Conservation (phyloP, 2,888 invertebrate species). For the Thymelicus sylvestris region DNA sequence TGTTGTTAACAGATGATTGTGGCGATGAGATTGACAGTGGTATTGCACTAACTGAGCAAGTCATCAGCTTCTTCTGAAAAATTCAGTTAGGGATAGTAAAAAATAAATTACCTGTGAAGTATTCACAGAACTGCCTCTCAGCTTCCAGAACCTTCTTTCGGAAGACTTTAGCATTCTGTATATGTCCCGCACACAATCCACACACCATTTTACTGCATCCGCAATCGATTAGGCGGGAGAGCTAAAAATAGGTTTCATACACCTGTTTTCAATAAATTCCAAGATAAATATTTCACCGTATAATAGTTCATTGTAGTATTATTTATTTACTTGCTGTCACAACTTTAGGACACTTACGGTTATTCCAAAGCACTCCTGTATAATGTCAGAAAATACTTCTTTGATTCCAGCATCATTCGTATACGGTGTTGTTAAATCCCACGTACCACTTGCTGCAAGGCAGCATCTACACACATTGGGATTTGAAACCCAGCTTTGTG, state of each 20-base stretch:
- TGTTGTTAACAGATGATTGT: no score
- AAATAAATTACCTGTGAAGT: conserved; percentile 35
- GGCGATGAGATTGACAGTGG: no score
- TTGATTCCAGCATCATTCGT: conserved; percentile 52
- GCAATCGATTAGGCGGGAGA: conserved; percentile 53
- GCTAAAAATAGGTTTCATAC: conserved; percentile 41
- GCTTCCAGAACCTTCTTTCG: conserved; percentile 56
- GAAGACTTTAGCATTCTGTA: conserved; percentile 56
- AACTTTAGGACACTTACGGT: conserved; percentile 51
- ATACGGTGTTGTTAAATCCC: conserved; percentile 56
- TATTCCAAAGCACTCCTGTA: conserved; percentile 62
- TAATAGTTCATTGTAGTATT: no score
- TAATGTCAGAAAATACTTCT: conserved; percentile 59
- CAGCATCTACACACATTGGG: conserved; percentile 65
- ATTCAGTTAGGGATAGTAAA: neutral
- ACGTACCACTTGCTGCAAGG: conserved; percentile 54
- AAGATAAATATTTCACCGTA: neutral
- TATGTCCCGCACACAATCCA: conserved; percentile 52
- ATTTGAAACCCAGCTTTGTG: conserved; percentile 47
- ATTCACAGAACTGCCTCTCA: conserved; percentile 52
- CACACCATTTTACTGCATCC: conserved; percentile 58
- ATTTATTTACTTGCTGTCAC: no score
- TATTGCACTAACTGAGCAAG: no score
- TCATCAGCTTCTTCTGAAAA: no score
- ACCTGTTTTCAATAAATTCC: conserved; percentile 9